Evolutionary conservation across 2,113 vertebrate genomes (phyloP).

Genomic region (Puma concolor): DNA sequence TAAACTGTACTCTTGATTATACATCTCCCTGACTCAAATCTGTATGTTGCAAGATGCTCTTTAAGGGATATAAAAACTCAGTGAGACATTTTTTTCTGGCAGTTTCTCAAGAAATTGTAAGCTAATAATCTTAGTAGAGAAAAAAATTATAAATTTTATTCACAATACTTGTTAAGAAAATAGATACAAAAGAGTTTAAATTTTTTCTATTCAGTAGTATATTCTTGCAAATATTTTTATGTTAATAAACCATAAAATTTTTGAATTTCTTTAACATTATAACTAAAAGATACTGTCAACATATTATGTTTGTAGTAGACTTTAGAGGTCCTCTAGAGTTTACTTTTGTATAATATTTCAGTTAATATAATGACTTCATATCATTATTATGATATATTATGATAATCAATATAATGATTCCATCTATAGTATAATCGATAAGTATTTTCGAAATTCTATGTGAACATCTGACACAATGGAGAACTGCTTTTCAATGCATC

Average conservation of each 20-base stretch:
- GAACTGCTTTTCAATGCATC: background rate
- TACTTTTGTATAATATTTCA: background rate
- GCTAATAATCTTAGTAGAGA: constrained; percentile 21
- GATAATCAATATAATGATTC: background rate
- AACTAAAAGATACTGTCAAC: background rate
- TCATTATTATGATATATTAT: background rate
- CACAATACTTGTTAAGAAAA: background rate
- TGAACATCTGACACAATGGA: background rate
- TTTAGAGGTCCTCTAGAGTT: background rate
- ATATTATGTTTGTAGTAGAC: background rate
- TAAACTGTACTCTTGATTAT: constrained; percentile 1
- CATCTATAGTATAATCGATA: background rate
- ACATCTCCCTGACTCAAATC: background rate
- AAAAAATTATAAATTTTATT: background rate
- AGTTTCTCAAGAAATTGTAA: constrained; percentile 27
- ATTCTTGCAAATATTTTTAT: constrained; percentile 33
- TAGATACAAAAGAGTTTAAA: background rate
- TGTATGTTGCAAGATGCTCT: background rate
- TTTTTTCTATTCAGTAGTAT: background rate
- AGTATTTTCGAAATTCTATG: background rate
- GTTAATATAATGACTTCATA: background rate
- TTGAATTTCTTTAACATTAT: background rate
- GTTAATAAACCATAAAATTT: background rate
- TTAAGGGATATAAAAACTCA: constrained; percentile 6
- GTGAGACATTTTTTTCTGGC: background rate